Evolutionary conservation across 2,113 vertebrate species (phyloP).

Genomic region (Chitala chitala): DNA sequence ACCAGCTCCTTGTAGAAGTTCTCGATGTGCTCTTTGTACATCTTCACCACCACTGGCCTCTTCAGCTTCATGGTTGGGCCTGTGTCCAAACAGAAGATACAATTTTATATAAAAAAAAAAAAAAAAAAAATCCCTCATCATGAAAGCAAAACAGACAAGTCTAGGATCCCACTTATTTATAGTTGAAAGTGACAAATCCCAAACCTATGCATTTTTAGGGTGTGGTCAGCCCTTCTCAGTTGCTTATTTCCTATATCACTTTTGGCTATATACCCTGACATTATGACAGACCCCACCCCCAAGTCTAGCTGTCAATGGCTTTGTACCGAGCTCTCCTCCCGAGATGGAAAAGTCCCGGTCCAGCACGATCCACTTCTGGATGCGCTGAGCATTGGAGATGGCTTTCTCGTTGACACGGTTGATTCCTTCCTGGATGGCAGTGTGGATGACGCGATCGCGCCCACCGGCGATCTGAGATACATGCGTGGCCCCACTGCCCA

Average conservation of each 20-base stretch:
- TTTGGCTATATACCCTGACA: neutral
- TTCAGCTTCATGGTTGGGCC: slow-evolving; percentile 87
- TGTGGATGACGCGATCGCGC: slow-evolving; percentile 59
- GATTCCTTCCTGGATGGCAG: slow-evolving; percentile 77
- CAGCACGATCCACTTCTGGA: slow-evolving; percentile 83
- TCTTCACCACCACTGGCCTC: slow-evolving; percentile 65
- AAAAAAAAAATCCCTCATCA: no score
- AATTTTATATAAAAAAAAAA: no score
- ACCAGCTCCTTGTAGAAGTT: slow-evolving; percentile 67
- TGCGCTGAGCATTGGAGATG: slow-evolving; percentile 71
- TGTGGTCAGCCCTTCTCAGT: neutral
- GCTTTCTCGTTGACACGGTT: slow-evolving; percentile 66
- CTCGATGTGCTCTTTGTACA: slow-evolving; percentile 72
- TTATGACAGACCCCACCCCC: neutral
- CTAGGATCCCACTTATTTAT: no score
- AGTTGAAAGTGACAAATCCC: no score
- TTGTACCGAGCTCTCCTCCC: slow-evolving; percentile 80
- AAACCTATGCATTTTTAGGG: no score
- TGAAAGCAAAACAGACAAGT: no score
- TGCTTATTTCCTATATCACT: neutral
- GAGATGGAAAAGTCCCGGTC: slow-evolving; percentile 76
- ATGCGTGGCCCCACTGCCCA: slow-evolving; percentile 70
- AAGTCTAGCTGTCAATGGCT: neutral
- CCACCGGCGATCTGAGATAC: slow-evolving; percentile 67
- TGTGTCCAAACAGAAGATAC: slow-evolving; percentile 37